Evolutionary conservation across 2,797 vertebrate species (phyloP).

Genomic region (Vespertilio murinus): DNA sequence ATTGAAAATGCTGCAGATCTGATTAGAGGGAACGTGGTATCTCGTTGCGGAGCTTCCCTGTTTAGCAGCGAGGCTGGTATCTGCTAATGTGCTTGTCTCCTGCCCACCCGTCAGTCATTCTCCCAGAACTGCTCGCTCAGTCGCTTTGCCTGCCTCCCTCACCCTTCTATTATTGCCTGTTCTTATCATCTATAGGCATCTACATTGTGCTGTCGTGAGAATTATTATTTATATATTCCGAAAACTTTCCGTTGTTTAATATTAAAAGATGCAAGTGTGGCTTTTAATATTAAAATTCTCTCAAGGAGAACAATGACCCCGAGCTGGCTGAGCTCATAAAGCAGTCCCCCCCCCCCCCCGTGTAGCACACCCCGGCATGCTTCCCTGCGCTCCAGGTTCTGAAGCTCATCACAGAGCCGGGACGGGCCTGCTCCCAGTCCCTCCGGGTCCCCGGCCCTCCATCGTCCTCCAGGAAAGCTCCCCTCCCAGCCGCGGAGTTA

Average conservation of each 20-base stretch:
- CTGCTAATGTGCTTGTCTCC: neutral
- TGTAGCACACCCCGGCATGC: neutral
- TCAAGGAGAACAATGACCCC: constrained; percentile 30
- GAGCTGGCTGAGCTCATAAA: neutral
- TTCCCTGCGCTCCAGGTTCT: neutral
- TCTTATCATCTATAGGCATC: neutral
- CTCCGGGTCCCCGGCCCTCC: neutral
- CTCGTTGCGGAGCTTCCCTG: neutral
- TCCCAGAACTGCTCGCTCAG: constrained; percentile 2
- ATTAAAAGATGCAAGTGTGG: neutral
- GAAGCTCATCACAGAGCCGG: constrained; percentile 25
- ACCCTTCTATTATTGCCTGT: neutral
- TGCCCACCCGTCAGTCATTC: neutral
- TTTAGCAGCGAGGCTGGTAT: neutral
- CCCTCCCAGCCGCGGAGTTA: constrained; percentile 8
- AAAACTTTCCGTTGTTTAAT: neutral
- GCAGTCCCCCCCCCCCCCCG: neutral
- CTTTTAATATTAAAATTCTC: constrained; percentile 45
- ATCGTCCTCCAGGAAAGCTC: constrained; percentile 51
- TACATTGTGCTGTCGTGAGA: neutral
- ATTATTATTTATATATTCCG: neutral
- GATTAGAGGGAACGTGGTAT: neutral
- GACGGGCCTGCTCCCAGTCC: neutral
- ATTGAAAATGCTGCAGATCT: neutral
- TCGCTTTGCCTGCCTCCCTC: neutral